Conservation (phyloP, 2,888 invertebrate species). For the Tenthredo mesomela region DNA sequence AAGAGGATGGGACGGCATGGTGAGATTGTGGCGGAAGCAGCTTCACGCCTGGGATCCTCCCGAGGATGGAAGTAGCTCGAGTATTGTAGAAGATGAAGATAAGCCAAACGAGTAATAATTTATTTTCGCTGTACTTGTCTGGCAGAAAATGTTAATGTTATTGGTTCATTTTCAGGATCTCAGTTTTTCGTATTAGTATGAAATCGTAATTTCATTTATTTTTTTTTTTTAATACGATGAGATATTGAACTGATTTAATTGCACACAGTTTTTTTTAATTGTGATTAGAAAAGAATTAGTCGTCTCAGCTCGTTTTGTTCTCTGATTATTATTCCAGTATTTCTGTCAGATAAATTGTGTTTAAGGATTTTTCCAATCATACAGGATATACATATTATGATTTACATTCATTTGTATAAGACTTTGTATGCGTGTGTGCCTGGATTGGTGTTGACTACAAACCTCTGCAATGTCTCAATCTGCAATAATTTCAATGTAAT, state of each 20-base stretch:
- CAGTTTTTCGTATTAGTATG: not conserved
- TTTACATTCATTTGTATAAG: not conserved
- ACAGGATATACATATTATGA: not conserved
- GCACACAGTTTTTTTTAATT: not conserved
- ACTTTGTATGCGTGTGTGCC: not conserved
- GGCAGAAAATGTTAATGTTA: not conserved
- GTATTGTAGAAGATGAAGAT: constrained; percentile 53
- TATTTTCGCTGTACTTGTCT: not conserved
- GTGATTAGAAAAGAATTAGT: not conserved
- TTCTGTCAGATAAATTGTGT: not conserved
- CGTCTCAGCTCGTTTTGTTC: not conserved
- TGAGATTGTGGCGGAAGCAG: constrained; percentile 92
- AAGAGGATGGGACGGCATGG: constrained; percentile 94
- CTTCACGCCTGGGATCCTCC: constrained; percentile 89
- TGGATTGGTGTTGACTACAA: constrained; percentile 14
- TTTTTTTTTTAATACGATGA: not conserved
- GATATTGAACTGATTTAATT: not conserved
- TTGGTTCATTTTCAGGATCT: not conserved
- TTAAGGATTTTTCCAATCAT: not conserved
- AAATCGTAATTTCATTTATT: no score
- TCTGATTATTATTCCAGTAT: not conserved
- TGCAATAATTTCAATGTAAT: constrained; percentile 22
- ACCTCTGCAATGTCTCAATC: not conserved
- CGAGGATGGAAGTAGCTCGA: constrained; percentile 60
- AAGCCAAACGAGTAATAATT: constrained; percentile 2